Evolutionary conservation across 2,888 invertebrate genomes (phyloP).

Genomic region (Isoperla grammatica): DNA sequence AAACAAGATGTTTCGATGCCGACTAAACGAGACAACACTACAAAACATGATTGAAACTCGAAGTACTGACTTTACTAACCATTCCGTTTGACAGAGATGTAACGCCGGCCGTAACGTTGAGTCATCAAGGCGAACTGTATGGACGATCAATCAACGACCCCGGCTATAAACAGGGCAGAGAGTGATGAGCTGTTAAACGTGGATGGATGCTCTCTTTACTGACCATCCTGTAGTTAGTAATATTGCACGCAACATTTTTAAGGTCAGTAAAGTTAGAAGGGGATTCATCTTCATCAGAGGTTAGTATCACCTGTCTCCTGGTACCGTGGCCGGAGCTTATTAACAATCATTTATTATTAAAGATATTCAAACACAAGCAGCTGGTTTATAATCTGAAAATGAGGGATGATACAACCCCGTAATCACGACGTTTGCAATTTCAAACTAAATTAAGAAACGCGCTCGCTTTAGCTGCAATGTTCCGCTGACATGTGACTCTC

Average conservation of each 20-base stretch:
- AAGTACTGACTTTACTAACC: no score
- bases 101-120: no score
- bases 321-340: neutral
- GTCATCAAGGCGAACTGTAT: no score
- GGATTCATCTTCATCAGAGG: slow-evolving; percentile 14
- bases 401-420: no score
- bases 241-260: slow-evolving; percentile 5
- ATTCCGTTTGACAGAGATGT: no score
- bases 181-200: slow-evolving; percentile 5
- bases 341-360: neutral
- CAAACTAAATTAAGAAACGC: neutral
- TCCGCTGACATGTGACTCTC: no score
- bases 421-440: slow-evolving; percentile 9
- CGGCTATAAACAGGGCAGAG: neutral
- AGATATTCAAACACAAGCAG: slow-evolving; percentile 1
- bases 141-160: neutral
- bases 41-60: no score
- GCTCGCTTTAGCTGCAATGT: no score
- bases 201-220: neutral
- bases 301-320: slow-evolving; percentile 6
- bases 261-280: neutral
- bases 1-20: no score
- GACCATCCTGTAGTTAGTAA: neutral
- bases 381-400: neutral
- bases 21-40: no score